A percentile compares a stretch with the other conserved stretches of the same genome.
phyloP scores from a whole-genome alignment of 1,140 invertebrate species.

The fruit fly (Drosophila melanogaster) region DNA sequence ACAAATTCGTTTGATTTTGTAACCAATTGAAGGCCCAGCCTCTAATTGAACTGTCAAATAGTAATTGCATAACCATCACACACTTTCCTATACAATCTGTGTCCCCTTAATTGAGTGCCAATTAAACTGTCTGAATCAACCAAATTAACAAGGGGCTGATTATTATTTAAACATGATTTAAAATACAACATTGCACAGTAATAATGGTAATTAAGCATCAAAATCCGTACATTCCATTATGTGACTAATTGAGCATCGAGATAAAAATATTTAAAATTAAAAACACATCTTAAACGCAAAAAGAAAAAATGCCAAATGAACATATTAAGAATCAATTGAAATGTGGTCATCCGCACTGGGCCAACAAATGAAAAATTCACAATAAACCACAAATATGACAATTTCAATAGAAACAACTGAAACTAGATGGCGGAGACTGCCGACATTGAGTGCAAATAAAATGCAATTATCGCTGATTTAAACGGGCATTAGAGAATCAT shows the following conservation, averaged over 20 bases:
- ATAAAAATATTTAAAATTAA: slow-evolving; percentile 8
- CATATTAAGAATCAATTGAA: slow-evolving; percentile 74
- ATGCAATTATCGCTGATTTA: slow-evolving; percentile 67
- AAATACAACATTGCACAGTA: slow-evolving; percentile 39
- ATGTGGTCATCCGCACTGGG: slow-evolving; percentile 51
- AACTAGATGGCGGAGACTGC: slow-evolving; percentile 16
- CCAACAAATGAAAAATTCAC: slow-evolving; percentile 21
- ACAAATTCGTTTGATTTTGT: slow-evolving; percentile 15
- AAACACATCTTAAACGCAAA: slow-evolving; percentile 20
- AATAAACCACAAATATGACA: slow-evolving; percentile 65
- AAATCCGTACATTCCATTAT: neutral
- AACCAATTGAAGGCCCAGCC: slow-evolving; percentile 9
- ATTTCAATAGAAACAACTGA: slow-evolving; percentile 18
- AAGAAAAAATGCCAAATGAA: slow-evolving; percentile 21
- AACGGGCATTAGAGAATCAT: slow-evolving; percentile 59
- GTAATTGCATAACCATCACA: slow-evolving; percentile 30
- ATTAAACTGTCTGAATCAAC: slow-evolving; percentile 59
- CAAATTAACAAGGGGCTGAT: slow-evolving; percentile 35
- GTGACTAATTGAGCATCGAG: slow-evolving; percentile 6
- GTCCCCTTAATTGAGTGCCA: slow-evolving; percentile 21
- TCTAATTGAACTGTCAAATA: slow-evolving; percentile 52
- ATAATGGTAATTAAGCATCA: slow-evolving; percentile 24
- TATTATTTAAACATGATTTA: slow-evolving; percentile 25
- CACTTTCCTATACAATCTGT: neutral
- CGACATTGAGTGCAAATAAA: slow-evolving; percentile 50